These are phyloP conservation scores for Meandrina meandrites DNA, from an alignment of 92 coral and sea anemone species.

Conservation along the genomic window DNA sequence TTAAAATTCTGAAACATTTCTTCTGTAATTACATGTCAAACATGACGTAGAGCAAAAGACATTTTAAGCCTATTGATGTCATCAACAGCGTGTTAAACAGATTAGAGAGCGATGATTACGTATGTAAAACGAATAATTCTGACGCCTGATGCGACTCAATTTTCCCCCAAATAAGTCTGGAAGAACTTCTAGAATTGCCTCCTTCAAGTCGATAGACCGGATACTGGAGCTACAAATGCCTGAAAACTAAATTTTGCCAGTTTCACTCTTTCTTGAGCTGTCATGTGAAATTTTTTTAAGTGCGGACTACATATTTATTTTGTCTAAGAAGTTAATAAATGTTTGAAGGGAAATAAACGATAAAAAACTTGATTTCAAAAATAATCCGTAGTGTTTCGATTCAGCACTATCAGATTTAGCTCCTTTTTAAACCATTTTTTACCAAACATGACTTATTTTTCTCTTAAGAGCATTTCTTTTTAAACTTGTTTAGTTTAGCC, in stretches of 20 bases:
- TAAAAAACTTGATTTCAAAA: background rate
- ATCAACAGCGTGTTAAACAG: background rate
- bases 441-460: background rate
- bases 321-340: background rate
- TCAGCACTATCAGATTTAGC: background rate
- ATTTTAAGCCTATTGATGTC: constrained; percentile 21
- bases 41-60: background rate
- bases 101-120: background rate
- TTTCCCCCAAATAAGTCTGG: background rate
- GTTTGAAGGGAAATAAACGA: background rate
- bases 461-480: background rate
- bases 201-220: background rate
- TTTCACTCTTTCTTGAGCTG: background rate
- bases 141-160: background rate
- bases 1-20: background rate
- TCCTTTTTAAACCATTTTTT: background rate
- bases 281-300: background rate
- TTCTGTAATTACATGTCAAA: background rate
- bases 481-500: background rate
- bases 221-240: background rate
- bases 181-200: background rate
- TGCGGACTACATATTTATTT: background rate
- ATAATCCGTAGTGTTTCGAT: background rate
- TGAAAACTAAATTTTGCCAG: background rate
- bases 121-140: background rate